Percentiles rank a stretch among this genome's conserved stretches.
These are phyloP conservation scores for Hydrochoerus hydrochaeris DNA, from an alignment of 2,113 vertebrate genomes.

Conservation along the genomic window DNA sequence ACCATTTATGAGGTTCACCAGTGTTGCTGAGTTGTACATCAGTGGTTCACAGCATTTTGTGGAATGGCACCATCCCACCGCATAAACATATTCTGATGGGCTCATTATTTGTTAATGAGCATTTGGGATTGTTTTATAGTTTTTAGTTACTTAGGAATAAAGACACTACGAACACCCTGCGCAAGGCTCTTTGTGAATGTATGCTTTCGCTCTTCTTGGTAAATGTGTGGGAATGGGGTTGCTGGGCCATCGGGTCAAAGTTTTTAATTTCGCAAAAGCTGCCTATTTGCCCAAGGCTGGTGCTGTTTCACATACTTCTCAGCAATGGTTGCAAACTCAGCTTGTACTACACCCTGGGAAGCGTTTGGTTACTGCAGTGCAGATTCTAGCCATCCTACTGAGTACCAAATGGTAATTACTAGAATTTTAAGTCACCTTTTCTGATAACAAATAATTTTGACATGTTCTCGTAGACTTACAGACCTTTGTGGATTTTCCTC, in stretches of 20 bases:
- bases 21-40: neutral
- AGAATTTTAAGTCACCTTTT: neutral
- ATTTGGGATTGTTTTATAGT: neutral
- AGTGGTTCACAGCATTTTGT: neutral
- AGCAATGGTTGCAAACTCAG: neutral
- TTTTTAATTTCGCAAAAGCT: conserved; percentile 20
- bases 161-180: neutral
- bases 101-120: neutral
- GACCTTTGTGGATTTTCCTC: neutral
- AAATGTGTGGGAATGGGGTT: neutral
- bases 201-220: neutral
- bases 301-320: neutral
- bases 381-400: neutral
- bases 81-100: neutral
- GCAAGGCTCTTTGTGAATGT: neutral
- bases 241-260: neutral
- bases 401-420: neutral
- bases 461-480: neutral
- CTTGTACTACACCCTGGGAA: neutral
- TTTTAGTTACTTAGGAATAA: neutral
- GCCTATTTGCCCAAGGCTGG: neutral
- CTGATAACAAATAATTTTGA: neutral
- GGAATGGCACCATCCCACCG: neutral
- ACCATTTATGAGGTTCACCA: neutral
- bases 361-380: neutral